phyloP scores from a whole-genome alignment of 2,888 invertebrate species.

The Tetragonula carbonaria region DNA sequence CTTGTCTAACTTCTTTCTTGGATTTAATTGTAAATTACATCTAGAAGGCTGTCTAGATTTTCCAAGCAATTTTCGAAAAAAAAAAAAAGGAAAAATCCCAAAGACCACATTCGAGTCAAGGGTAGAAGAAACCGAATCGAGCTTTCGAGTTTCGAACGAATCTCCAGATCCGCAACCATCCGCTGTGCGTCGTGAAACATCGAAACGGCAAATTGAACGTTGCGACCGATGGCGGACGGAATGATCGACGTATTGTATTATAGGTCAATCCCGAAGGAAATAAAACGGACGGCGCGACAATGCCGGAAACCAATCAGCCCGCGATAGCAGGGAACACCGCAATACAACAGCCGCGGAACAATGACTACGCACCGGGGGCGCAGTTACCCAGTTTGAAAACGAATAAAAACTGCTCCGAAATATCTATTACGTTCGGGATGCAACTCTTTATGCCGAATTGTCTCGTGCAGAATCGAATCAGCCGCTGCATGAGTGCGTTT shows the following conservation, averaged over 20 bases:
- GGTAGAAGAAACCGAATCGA: too few species aligned
- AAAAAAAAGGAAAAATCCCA: too few species aligned
- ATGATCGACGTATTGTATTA: neutral
- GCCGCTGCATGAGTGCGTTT: conserved; percentile 20
- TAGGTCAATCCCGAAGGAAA: neutral
- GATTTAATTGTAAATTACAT: too few species aligned
- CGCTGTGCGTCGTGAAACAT: neutral
- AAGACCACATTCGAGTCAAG: too few species aligned
- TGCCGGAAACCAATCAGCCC: neutral
- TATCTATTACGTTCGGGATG: conserved; percentile 24
- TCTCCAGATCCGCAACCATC: neutral
- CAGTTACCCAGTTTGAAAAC: conserved; percentile 1
- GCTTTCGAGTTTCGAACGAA: too few species aligned
- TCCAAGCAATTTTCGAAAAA: too few species aligned
- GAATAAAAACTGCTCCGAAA: conserved; percentile 7
- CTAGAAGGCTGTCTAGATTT: too few species aligned
- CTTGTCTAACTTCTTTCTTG: too few species aligned
- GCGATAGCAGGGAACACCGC: neutral
- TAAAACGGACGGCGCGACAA: neutral
- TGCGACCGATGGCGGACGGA: neutral
- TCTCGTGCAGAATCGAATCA: conserved; percentile 38
- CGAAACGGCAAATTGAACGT: neutral
- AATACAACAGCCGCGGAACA: neutral
- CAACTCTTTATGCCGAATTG: conserved; percentile 31
- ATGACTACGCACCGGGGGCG: neutral